Base-by-base conservation (phyloP, 2,797 vertebrate species). In the Eulemur coronatus region DNA sequence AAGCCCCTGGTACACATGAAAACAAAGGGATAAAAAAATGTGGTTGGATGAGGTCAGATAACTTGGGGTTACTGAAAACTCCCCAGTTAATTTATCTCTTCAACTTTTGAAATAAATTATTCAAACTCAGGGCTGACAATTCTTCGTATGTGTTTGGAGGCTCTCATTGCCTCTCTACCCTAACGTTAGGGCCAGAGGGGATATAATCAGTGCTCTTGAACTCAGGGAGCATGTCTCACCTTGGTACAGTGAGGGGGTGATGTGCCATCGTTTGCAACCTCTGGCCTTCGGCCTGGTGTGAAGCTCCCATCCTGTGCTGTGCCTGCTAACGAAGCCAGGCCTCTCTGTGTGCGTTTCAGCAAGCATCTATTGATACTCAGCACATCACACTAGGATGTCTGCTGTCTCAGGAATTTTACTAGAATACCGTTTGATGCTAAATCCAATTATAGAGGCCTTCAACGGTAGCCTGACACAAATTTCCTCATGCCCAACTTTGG, bases 171-270 rank as follows among this genome's bases (percentile, higher is more conserved):
- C 61, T 75, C 72, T 75, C 10, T 1, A 6, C 20, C 26, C 17
- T 28, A 1, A 1, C 12, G 11, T 13, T n/a, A 88, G 46, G 75
- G 84, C 11, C 15, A 41, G n/a, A 35, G 70, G 50, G 76, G 38
- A 14, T 1, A 2, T 33, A 6, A 4, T n/a, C 8, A 28, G 11
- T 30, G 28, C 7, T 35, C 5, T 7, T 50, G 55, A 35, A 9
- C 9, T 20, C 26, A 2, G 43, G 41, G 4, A 20, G 35, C 12
- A 3, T 67, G 43, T 20, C n/a, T 79, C 15, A 28, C 7, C 28
- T 75, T 38, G 15, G n/a, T 11, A 7, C 48, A 24, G 0, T 8
- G 18, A 82, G 48, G 17, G 7, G 26, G 5, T 1, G 10, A 28
- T 0, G 13, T 18, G 38, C 7, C 30, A 5, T 50, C 7, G 13